Conservation (phyloP, 2,888 invertebrate genomes). For the Taphrorychus bicolor region DNA sequence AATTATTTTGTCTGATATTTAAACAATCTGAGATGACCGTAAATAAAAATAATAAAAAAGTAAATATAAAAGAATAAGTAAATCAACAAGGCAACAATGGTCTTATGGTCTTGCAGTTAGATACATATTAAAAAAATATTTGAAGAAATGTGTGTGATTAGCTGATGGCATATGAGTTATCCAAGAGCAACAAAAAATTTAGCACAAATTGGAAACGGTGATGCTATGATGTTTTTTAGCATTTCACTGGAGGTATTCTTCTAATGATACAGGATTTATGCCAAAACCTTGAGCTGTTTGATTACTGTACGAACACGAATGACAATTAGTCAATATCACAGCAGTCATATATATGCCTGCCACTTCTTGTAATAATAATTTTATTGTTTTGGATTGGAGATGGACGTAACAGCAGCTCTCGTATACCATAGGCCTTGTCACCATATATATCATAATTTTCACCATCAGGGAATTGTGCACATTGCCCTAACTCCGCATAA, state of each 20-base stretch:
- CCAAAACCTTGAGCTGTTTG: conserved; percentile 30
- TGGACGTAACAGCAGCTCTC: conserved; percentile 35
- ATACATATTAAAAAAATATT: too few species aligned
- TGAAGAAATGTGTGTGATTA: too few species aligned
- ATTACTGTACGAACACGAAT: conserved; percentile 18
- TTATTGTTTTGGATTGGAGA: conserved; percentile 38
- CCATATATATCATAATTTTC: conserved; percentile 34
- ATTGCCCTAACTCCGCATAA: conserved; percentile 36
- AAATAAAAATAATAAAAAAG: too few species aligned
- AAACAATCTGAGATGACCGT: too few species aligned
- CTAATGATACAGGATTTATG: conserved; percentile 7
- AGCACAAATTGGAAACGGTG: too few species aligned
- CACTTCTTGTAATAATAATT: conserved; percentile 36
- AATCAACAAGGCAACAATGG: too few species aligned
- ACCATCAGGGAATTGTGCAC: conserved; percentile 25
- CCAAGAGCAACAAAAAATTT: too few species aligned
- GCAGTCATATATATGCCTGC: conserved; percentile 10
- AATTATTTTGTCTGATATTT: too few species aligned
- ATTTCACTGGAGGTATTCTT: conserved; percentile 20
- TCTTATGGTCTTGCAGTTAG: too few species aligned
- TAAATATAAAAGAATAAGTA: too few species aligned
- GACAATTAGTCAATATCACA: conserved; percentile 20
- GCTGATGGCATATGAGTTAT: too few species aligned
- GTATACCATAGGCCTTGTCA: conserved; percentile 38
- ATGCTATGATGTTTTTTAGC: too few species aligned